Base-by-base conservation (phyloP, 2,888 invertebrate species). In the Mellilla xanthometata region DNA sequence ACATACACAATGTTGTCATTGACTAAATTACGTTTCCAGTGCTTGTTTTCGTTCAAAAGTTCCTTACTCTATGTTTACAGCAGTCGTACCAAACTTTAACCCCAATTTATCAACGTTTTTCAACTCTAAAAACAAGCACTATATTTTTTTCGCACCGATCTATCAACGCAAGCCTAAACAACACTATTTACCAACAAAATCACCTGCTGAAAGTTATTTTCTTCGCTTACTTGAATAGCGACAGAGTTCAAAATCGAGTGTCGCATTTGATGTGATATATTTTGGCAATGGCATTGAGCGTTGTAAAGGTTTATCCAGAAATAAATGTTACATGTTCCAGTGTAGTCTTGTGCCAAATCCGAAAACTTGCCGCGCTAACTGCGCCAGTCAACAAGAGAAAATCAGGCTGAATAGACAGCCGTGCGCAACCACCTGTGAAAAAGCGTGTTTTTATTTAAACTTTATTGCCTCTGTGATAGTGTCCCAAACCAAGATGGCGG, bases 321-420 rank as follows among this genome's bases (percentile, higher is more conserved):
- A 88, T 88, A 88, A 83, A 84, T 83, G 65, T 85, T 81, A 81
- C 82, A 81, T 68, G 54, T 36, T 88, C 88, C 87, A 88, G 55
- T 56, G 55, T 23, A 11, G 54, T 53, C 45, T 52, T 54, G 76
- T 87, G 88, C 88, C 87, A 88, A 87, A 70, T 71, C 76, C 88
- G 86, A 88, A 86, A 70, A 71, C 76, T 62, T 60, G 55, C 67
- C 69, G 64, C 68, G 69, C 68, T 72, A 70, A 66, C 68, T 27
- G 32, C 56, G 58, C 66, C 80, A 87, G 88, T 87, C 72, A 72
- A 69, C 65, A 68, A 63, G 64, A 65, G 69, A 69, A 69, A 75
- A 69, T 52, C 75, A 67, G 56, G 67, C 68, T 53, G 69, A 73
- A 72, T 75, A 72, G 79, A 78, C 73, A 69, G 60, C 2, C 64